Conservation (phyloP, 2,113 vertebrate species). For the Perognathus longimembris region DNA sequence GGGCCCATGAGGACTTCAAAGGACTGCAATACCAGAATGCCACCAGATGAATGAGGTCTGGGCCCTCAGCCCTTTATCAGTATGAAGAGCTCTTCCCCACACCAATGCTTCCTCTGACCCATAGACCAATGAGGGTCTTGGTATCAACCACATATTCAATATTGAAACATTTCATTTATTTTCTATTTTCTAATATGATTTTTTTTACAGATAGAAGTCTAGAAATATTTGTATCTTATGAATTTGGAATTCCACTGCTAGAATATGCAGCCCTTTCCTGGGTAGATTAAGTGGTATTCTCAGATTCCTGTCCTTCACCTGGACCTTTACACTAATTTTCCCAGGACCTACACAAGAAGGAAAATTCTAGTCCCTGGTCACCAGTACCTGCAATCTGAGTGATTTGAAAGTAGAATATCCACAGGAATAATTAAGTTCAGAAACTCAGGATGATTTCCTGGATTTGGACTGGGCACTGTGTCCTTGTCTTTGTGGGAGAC, state of each 20-base stretch:
- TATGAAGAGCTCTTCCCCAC: not conserved
- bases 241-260: not conserved
- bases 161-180: not conserved
- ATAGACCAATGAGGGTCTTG: not conserved
- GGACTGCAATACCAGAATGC: not conserved
- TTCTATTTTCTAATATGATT: not conserved
- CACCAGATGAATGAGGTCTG: not conserved
- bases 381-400: not conserved
- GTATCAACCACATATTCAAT: not conserved
- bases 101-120: not conserved
- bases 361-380: too few relatives aligned
- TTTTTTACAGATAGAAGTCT: not conserved
- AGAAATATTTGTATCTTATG: not conserved
- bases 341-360: not conserved
- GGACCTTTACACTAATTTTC: not conserved
- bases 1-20: not conserved
- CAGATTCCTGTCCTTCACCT: not conserved
- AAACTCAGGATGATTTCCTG: not conserved
- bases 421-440: not conserved
- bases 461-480: not conserved
- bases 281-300: not conserved
- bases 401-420: not conserved
- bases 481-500: not conserved
- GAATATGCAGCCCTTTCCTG: not conserved
- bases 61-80: rapidly evolving